Percentiles rank a stretch among this genome's conserved stretches.
Evolutionary conservation across 2,113 vertebrate genomes (phyloP).

Genomic region (Hymenochirus boettgeri): DNA sequence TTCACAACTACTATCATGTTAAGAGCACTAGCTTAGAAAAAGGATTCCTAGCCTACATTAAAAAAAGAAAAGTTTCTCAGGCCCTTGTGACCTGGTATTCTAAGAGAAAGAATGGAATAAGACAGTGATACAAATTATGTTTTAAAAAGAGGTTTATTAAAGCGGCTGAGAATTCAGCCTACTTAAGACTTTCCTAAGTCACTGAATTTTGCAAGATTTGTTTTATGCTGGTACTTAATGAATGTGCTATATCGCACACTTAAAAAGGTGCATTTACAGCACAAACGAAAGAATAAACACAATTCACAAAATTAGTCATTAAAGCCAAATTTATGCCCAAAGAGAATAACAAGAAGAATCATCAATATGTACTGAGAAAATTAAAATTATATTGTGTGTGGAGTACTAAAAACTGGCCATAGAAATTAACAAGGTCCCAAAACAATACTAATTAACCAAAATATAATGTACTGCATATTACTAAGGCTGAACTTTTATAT

Average conservation of each 20-base stretch:
- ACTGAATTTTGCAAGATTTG: constrained; percentile 17
- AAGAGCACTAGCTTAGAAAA: constrained; percentile 82
- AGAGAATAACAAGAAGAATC: constrained; percentile 17
- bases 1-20: constrained; percentile 83
- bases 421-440: constrained; percentile 35
- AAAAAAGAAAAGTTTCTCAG: constrained; percentile 82
- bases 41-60: constrained; percentile 77
- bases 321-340: constrained; percentile 34
- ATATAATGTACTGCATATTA: constrained; percentile 14
- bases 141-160: constrained; percentile 63
- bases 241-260: constrained; percentile 27
- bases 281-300: constrained; percentile 15
- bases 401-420: constrained; percentile 9
- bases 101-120: constrained; percentile 59
- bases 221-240: constrained; percentile 36
- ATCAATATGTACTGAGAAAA: constrained; percentile 40
- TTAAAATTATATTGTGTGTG: constrained; percentile 8
- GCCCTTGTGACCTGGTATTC: constrained; percentile 76
- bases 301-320: constrained; percentile 33
- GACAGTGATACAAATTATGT: constrained; percentile 73
- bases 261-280: constrained; percentile 39
- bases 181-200: constrained; percentile 14
- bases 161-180: constrained; percentile 62
- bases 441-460: constrained; percentile 24
- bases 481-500: background rate